Base-by-base conservation (phyloP, 2,797 vertebrate genomes). In the Anomalospiza imberbis region DNA sequence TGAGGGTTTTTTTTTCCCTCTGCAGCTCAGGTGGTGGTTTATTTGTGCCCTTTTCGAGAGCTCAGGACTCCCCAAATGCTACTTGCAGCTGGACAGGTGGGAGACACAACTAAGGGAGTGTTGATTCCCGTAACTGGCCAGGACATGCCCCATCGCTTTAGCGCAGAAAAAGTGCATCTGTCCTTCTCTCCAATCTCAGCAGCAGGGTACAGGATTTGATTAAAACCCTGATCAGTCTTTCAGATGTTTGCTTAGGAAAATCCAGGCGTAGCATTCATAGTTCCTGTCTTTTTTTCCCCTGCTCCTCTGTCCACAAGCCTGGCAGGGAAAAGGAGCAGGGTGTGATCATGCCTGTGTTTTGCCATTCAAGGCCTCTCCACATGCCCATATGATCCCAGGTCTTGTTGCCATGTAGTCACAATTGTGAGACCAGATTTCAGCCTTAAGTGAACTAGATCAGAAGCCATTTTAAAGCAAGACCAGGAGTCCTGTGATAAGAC, bases 401-500 rank as follows among this genome's bases (percentile, higher is more conserved):
- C 77, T 91, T 47, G 31, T 53, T 92, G 32, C 88, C 70, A 70
- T 1, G 2, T 60, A 63, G 70, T 34, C 50, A 38, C 48, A 72
- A 58, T 36, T 71, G 63, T 79, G 65, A 96, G 91, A 93, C 73
- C 51, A 63, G 47, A 55, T 85, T 71, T 86, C 50, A 88, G 60
- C 45, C 89, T 57, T 78, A 73, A 80, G 19, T 70, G 54, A 80
- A 87, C 90, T 85, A 85, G 67, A 87, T 85, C 61, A 95, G 95
- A 76, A 95, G 89, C 93, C 96, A 95, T 96, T 94, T 95, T 74
- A 94, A 92, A 85, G 62, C 81, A 85, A 84, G 71, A 85, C 36
- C 32, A 73, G 51, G 67, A 88, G 14, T 42, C 71, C 54, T 77
- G 44, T 55, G 71, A 72, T 61, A 47, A 91, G 85, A 53, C 44